These are phyloP conservation scores for Phalacrocorax brasilianus DNA, from an alignment of 2,113 vertebrate genomes.

Conservation along the genomic window DNA sequence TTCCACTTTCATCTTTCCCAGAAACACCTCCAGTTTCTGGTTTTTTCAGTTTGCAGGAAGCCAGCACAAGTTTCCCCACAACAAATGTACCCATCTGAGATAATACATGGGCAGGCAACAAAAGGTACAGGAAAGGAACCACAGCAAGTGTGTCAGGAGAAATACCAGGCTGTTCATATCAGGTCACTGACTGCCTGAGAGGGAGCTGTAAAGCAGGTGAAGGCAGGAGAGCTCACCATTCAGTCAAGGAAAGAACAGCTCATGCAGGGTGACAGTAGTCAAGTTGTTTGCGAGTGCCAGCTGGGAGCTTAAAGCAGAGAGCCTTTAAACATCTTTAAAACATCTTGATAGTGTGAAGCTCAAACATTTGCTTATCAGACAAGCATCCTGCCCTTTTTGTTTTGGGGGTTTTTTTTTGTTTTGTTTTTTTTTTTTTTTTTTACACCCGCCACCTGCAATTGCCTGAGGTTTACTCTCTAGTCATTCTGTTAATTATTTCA, in stretches of 20 bases:
- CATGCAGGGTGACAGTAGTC: neutral
- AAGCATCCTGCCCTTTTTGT: neutral
- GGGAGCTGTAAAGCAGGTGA: neutral
- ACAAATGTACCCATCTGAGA: neutral
- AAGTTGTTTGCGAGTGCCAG: neutral
- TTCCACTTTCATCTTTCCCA: neutral
- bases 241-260: neutral
- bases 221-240: neutral
- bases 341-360: neutral
- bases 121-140: neutral
- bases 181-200: fast-evolving
- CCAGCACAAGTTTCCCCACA: neutral
- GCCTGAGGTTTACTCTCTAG: neutral
- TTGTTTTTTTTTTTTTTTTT: neutral
- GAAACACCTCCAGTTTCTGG: neutral
- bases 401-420: neutral
- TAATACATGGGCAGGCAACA: neutral
- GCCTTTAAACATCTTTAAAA: neutral
- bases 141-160: neutral
- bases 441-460: neutral
- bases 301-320: neutral
- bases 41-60: neutral
- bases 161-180: neutral
- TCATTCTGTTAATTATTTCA: neutral
- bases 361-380: neutral